Base-by-base conservation (phyloP, 1,140 invertebrate species). In the Aphidius ervi region DNA sequence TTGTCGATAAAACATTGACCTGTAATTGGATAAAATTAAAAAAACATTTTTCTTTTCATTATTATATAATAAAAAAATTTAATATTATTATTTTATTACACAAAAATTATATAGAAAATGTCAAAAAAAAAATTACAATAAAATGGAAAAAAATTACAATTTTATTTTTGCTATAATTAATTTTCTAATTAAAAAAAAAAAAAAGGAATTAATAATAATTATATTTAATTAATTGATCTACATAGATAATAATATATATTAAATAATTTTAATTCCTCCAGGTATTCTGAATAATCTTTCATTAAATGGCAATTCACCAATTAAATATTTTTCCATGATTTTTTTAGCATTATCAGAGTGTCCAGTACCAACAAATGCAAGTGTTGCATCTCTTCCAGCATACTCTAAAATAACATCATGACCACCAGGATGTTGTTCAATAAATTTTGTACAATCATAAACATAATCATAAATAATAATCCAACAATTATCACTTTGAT, bases 371-470 rank as follows among this genome's bases (percentile, higher is more conserved):
- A 88, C 80, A 75, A 95, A 95, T 0, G 92, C 88, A 1, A 91
- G 78, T 3, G 91, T 94, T 0, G 91, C 92, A 74, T 97, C 94
- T 5, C 87, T 81, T 2, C 94, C 94, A 0, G 91, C 92, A 71
- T 94, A 86, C 68, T 96, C 93, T 63, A 94, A 68, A 45, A 96
- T 83, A 1, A 95, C 82, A 39, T 95, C 93, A 3, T 83, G 82
- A 5, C 93, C 93, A 40, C 93, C 94, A 0, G 93, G 93, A 80
- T 96, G 94, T 81, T 84, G 82, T 61, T 84, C 77, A n/a, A 91
- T 67, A 66, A 91, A 90, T 5, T 82, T 81, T 1, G 89, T 89
- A 37, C 90, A 84, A 63, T 91, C 85, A 71, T 90, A 91, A 6
- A 92, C 87, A 41, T 87, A 83, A 74, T 91, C 88, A 70, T 87